Conservation (phyloP, 1,140 invertebrate genomes). For the Rhopalosiphum padi region DNA sequence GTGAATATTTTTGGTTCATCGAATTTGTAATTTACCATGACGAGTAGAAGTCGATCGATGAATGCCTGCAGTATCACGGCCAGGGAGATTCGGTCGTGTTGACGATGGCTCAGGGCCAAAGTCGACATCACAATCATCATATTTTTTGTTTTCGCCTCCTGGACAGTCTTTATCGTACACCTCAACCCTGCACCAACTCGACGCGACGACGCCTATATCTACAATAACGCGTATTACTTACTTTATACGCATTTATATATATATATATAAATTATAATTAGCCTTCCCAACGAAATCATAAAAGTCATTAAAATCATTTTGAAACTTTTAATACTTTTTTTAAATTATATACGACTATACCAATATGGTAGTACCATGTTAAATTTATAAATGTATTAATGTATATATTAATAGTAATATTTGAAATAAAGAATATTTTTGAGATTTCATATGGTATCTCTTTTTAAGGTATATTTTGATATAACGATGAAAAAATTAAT, state of each 20-base stretch:
- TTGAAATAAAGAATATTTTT: too few species aligned
- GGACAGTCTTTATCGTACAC: not conserved
- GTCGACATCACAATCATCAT: not conserved
- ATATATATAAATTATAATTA: not conserved
- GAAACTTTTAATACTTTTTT: too few species aligned
- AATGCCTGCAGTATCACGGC: too few species aligned
- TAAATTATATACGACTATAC: too few species aligned
- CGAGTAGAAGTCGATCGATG: not conserved
- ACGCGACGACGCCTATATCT: not conserved
- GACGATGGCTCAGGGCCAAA: not conserved
- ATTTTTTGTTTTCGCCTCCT: not conserved
- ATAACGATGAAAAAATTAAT: too few species aligned
- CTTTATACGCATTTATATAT: not conserved
- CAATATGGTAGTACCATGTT: too few species aligned
- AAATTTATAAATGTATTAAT: too few species aligned
- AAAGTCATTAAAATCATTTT: too few species aligned
- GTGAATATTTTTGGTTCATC: not conserved
- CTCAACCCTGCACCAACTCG: not conserved
- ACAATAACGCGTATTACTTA: not conserved
- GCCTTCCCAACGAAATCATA: too few species aligned
- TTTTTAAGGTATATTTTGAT: too few species aligned
- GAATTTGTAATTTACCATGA: not conserved
- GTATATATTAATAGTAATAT: too few species aligned
- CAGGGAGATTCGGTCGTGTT: not conserved
- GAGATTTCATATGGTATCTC: too few species aligned